A percentile compares a stretch with the other conserved stretches of the same genome.
Conservation (phyloP, 1,140 invertebrate genomes). For the Neomicropteryx cornuta region DNA sequence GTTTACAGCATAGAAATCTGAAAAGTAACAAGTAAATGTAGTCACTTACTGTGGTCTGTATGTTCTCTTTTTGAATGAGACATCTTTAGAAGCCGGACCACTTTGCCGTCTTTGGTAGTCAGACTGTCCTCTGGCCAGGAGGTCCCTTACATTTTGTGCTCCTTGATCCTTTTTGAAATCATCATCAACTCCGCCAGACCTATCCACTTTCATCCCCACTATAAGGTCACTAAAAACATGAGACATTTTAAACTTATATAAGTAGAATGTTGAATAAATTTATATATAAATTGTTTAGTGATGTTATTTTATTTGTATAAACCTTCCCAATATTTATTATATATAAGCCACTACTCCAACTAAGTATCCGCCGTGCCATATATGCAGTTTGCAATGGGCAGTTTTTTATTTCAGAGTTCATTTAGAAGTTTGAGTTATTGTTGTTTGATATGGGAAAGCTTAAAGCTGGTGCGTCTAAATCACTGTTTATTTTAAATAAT, state of each 20-base stretch:
- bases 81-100: background rate
- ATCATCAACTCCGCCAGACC: constrained; percentile 27
- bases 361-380: constrained; percentile 1
- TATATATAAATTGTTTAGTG: constrained; percentile 8
- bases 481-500: too few relatives aligned
- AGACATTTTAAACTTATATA: constrained; percentile 9
- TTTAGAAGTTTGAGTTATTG: too few relatives aligned
- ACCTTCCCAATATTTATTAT: constrained; percentile 7
- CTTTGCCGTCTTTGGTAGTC: constrained; percentile 20
- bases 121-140: too few relatives aligned
- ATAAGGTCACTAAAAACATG: constrained; percentile 49
- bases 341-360: constrained; percentile 6
- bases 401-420: too few relatives aligned
- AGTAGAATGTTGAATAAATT: background rate
- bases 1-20: too few relatives aligned
- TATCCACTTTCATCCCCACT: constrained; percentile 64
- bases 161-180: constrained; percentile 23
- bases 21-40: too few relatives aligned
- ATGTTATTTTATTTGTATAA: constrained; percentile 6
- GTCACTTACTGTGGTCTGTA: too few relatives aligned
- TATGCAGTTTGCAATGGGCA: too few relatives aligned
- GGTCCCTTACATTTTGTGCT: constrained; percentile 27
- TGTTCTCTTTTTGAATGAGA: too few relatives aligned
- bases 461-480: too few relatives aligned
- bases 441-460: too few relatives aligned